Evolutionary conservation across 2,113 vertebrate species (phyloP), one percentile per base, ranked within the genome.

Genomic region (Apistogramma diplotaenia): DNA sequence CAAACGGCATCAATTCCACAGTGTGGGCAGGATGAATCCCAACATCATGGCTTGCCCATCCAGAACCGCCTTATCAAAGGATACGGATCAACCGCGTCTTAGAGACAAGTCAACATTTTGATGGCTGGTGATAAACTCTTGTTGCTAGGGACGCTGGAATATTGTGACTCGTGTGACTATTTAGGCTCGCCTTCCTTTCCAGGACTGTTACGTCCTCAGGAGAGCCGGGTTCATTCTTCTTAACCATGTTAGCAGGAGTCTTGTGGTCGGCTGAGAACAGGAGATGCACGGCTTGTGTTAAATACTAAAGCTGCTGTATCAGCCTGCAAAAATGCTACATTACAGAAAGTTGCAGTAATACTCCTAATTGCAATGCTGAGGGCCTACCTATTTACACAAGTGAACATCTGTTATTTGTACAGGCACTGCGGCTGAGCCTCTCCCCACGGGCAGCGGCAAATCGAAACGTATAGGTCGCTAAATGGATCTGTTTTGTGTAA

Each of bases 1-100:
- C 78, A 84, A 89, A 87, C 79, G 35, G 86, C 85, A 87, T 92
- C 88, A 86, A 84, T 87, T 87, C 87, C 89, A 82, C 74, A 70
- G 78, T 65, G 81, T 79, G 86, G 85, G 72, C 74, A 67, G 43
- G 33, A 80, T 67, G 79, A 84, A 89, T 79, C 62, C 76, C 85
- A 74, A 79, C 83, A 81, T 83, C 85, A 83, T 67, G 77, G 76
- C 83, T 73, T 78, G 61, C n/a, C 84, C 87, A 85, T 89, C 87
- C 87, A 82, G 78, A 80, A 92, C 87, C 21, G 3, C 29, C 74
- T 43, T 56, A 89, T 88, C 89, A 87, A 65, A 33, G 18, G 57
- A 90, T 85, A 92, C 67, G 85, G 88, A 93, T 89, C 79, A 78
- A 76, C 83, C 77, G 53, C 6, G 70, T 49, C 51, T 70, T 43